Evolutionary conservation across 2,797 vertebrate genomes (phyloP), one percentile per base, ranked within the genome.

Genomic region (Choloepus didactylus): DNA sequence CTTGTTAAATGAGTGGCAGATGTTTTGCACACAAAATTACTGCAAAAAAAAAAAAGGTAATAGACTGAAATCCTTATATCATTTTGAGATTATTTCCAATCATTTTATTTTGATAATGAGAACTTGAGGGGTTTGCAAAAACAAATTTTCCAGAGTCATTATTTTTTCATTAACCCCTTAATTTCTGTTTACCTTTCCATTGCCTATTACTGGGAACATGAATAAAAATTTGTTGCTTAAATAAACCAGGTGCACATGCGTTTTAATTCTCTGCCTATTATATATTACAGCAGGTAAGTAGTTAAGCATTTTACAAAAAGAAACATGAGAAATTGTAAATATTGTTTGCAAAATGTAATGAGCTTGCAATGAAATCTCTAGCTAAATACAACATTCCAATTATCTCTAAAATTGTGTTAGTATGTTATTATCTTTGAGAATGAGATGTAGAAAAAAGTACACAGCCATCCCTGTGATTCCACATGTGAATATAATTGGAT

Each of bases 341-440:
- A 91, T 75, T 97, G 86, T 97, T 97, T 97, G 91, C 76, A 96
- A 95, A 94, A 92, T 86, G 4, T 84, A 90, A 80, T 96, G 76
- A 95, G 92, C 46, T 93, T 96, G 38, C 96, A 91, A 29, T 91
- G 92, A 95, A 96, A 95, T 90, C 83, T 91, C 92, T 85, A 80
- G 35, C 66, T 93, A 77, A 94, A 82, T 77, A 84, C 75, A 96
- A n/a, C 88, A 59, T 87, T 93, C n/a, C 73, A 97, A 88, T 96
- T 96, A 97, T 89, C 94, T 96, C 70, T 70, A 87, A 94, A 96
- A 95, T 73, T 88, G 23, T 95, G 73, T 93, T 86, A 73, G 44
- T 89, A 56, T 95, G 49, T 79, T 94, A 88, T 95, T 95, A 76
- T 93, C 70, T 79, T 77, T 94, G 82, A 95, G 87, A 88, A 54